Conservation (phyloP, 2,888 invertebrate genomes). For the Calephelis perditalis region DNA sequence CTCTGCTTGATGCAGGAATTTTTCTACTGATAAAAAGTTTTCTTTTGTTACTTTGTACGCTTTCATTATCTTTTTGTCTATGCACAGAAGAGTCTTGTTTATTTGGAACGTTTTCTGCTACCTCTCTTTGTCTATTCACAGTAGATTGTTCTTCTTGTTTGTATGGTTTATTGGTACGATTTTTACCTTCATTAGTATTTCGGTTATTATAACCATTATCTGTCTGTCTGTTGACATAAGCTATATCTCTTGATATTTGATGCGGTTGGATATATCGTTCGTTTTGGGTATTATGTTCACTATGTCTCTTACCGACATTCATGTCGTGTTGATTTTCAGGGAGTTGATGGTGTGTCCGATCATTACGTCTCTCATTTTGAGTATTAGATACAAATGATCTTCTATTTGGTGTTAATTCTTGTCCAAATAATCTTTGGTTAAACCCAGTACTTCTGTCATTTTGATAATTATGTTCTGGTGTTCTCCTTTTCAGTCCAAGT, state of each 20-base stretch:
- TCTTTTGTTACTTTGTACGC: not conserved
- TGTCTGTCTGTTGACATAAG: too few species aligned
- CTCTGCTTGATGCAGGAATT: not conserved
- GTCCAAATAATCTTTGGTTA: too few species aligned
- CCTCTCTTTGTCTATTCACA: not conserved
- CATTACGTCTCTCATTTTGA: not conserved
- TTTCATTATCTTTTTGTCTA: too few species aligned
- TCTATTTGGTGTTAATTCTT: not conserved
- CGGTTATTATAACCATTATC: too few species aligned
- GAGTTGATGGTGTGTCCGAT: not conserved
- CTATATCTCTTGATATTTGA: too few species aligned
- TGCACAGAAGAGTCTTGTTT: too few species aligned
- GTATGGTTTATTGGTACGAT: not conserved
- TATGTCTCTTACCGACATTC: too few species aligned
- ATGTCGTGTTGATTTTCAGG: too few species aligned
- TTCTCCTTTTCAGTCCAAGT: not conserved
- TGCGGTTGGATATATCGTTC: too few species aligned
- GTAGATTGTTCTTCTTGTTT: not conserved
- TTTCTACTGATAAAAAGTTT: slow-evolving; percentile 5
- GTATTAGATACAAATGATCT: not conserved
- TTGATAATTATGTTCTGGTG: not conserved
- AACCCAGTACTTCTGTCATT: not conserved
- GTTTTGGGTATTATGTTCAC: too few species aligned
- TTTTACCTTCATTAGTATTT: not conserved
- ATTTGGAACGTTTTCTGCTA: not conserved